Evolutionary conservation across 2,113 vertebrate genomes (phyloP).

Genomic region (Colius striatus): DNA sequence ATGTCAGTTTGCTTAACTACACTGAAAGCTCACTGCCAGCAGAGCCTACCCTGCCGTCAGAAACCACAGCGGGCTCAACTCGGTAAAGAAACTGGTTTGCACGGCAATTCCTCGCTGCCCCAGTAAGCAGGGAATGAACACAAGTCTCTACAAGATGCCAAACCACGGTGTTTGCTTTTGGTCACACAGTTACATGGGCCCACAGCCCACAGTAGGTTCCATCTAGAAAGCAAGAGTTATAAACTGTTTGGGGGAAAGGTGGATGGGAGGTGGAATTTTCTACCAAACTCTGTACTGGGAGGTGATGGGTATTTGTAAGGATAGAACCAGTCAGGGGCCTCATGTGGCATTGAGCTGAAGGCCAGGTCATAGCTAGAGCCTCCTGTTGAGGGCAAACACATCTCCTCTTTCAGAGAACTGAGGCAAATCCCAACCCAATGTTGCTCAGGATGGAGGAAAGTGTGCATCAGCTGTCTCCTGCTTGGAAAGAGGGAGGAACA

Average conservation of each 20-base stretch:
- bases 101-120: not conserved
- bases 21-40: not conserved
- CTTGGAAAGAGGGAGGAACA: fast-evolving
- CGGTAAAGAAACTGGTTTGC: not conserved
- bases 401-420: not conserved
- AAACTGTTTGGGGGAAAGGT: not conserved
- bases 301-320: not conserved
- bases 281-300: not conserved
- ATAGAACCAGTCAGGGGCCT: not conserved
- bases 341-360: not conserved
- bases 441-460: not conserved
- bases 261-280: not conserved
- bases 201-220: not conserved
- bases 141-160: not conserved
- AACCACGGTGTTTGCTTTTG: not conserved
- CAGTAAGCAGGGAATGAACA: not conserved
- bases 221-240: not conserved
- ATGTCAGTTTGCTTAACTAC: not conserved
- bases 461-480: not conserved
- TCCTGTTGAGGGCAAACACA: fast-evolving
- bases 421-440: not conserved
- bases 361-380: not conserved
- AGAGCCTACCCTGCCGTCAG: not conserved
- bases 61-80: not conserved
- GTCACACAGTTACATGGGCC: not conserved